Evolutionary conservation across 2,113 vertebrate species (phyloP).

Genomic region (Salvator merianae): DNA sequence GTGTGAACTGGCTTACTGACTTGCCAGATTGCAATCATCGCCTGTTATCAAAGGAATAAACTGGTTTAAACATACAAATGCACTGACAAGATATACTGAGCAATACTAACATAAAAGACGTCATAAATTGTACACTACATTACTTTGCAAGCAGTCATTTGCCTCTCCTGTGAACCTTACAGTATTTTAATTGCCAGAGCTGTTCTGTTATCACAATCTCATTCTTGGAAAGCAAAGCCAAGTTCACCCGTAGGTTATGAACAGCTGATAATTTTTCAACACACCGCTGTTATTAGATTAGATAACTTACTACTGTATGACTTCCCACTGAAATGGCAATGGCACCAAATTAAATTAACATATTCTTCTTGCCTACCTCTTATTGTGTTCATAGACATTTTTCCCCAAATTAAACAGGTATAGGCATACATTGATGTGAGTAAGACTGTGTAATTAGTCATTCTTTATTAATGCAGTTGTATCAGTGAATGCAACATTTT

Average conservation of each 20-base stretch:
- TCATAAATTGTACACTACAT: slow-evolving; percentile 53
- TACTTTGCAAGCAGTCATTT: slow-evolving; percentile 52
- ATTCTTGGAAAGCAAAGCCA: slow-evolving; percentile 36
- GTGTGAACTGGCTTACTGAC: slow-evolving; percentile 37
- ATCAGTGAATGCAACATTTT: not conserved
- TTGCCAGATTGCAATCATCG: slow-evolving; percentile 28
- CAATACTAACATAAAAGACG: slow-evolving; percentile 55
- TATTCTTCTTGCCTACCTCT: slow-evolving; percentile 49
- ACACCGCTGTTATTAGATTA: slow-evolving; percentile 36
- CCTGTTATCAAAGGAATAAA: slow-evolving; percentile 61
- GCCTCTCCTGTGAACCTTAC: slow-evolving; percentile 34
- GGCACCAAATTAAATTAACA: slow-evolving; percentile 50
- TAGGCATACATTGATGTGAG: not conserved
- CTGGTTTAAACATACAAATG: slow-evolving; percentile 51
- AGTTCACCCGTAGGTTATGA: slow-evolving; percentile 43
- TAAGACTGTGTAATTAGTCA: not conserved
- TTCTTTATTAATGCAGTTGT: not conserved
- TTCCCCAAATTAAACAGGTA: not conserved
- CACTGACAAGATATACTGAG: slow-evolving; percentile 53
- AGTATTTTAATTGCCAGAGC: slow-evolving; percentile 43
- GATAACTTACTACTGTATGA: slow-evolving; percentile 26
- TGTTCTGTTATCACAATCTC: slow-evolving; percentile 23
- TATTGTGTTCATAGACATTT: slow-evolving; percentile 29
- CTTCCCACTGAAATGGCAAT: not conserved
- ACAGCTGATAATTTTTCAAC: slow-evolving; percentile 51